Base-by-base conservation (phyloP, 2,797 vertebrate genomes). In the Sebastes steindachneri region DNA sequence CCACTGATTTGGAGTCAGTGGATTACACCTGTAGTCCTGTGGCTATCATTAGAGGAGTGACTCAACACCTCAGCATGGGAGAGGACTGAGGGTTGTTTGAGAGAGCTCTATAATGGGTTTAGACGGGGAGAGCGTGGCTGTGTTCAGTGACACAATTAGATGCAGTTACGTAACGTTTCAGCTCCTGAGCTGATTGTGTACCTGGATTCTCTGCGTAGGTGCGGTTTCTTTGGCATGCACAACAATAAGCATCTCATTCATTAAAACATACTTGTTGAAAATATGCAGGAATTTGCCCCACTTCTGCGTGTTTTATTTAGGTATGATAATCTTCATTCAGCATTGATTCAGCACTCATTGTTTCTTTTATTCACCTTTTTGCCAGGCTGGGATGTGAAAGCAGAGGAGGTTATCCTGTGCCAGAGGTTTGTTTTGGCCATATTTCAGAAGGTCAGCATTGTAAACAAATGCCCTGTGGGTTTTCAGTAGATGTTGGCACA, bases 21-120 rank as follows among this genome's bases (percentile, higher is more conserved):
- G 86, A 86, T 91, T 81, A 86, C 92, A 93, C 91, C 85, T 92
- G 88, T 85, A 83, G 86, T 83, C 86, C 55, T 73, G 86, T 79
- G 79, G 79, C 86, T 83, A 83, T 90, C 87, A 86, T 87, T 86
- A 77, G 82, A 87, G 54, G 63, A 85, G 62, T 89, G 88, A 92
- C 76, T 89, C 85, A 91, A 84, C 85, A 68, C 74, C 71, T 77
- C n/a, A 59, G 51, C 58, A 41, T 73, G 67, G 77, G 35, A 73
- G 75, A 79, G 69, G 71, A 73, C 64, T 63, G 58, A 63, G 67
- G 51, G 57, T 58, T 68, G 75, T 73, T 86, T 0, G 23, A 83
- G 62, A 67, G 64, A 67, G 80, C 68, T 68, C 64, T 66, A 1
- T 85, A 86, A 87, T 79, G 65, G 86, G 74, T 60, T 89, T 82